Percentiles rank a stretch among this genome's conserved stretches.
Conservation (phyloP, 2,888 invertebrate genomes). For the Sisyra terminalis region DNA sequence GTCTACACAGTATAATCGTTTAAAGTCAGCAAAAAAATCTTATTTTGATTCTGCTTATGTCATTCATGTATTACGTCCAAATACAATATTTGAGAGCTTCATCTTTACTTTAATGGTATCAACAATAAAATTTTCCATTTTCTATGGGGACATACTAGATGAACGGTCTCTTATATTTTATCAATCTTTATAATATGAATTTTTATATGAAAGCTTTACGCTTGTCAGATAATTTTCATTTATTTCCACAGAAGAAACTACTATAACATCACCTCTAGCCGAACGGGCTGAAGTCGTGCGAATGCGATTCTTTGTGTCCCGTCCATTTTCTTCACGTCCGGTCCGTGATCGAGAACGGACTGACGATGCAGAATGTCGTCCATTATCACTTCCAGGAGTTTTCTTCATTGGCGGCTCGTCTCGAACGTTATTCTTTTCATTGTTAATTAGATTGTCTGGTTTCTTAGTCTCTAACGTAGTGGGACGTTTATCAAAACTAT, state of each 20-base stretch:
- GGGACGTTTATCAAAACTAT: conserved; percentile 6
- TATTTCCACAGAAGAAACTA: background rate
- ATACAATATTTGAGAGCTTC: no score
- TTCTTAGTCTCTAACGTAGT: conserved; percentile 3
- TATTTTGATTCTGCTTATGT: no score
- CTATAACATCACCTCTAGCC: conserved; percentile 5
- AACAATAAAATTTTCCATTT: no score
- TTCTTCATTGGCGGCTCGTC: background rate
- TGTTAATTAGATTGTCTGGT: conserved; percentile 3
- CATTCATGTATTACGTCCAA: no score
- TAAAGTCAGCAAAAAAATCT: no score
- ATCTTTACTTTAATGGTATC: no score
- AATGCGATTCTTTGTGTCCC: background rate
- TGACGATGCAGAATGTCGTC: background rate
- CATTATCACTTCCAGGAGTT: conserved; percentile 2
- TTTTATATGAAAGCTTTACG: background rate
- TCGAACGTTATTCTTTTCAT: background rate
- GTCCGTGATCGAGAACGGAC: conserved; percentile 1
- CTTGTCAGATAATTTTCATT: background rate
- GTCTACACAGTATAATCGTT: no score
- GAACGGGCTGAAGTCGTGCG: background rate
- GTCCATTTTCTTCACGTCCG: background rate
- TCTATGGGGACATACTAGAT: no score
- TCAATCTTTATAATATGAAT: no score
- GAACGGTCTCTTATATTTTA: no score